Percentiles rank a stretch among this genome's conserved stretches.
These are phyloP conservation scores for Craniophora ligustri DNA, from an alignment of 2,888 invertebrate genomes.

Conservation along the genomic window DNA sequence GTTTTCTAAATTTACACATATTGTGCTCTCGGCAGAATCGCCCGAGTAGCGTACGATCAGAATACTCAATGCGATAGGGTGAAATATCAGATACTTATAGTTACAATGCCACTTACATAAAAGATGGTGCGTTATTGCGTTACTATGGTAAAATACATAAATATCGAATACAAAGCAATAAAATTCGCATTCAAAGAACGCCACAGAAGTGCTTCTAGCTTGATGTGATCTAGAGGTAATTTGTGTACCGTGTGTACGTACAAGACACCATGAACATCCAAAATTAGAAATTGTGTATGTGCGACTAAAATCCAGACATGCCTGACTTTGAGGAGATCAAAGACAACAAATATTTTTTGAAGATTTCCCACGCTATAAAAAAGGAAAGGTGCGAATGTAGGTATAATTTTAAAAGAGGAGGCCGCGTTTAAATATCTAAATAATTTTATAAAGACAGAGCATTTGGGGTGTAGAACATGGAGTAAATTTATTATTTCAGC, in stretches of 20 bases:
- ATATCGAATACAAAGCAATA: constrained; percentile 39
- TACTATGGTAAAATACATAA: constrained; percentile 42
- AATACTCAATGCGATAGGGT: constrained; percentile 81
- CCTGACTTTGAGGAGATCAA: too few relatives aligned
- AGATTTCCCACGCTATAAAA: too few relatives aligned
- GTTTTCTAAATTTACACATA: constrained; percentile 88
- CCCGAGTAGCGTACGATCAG: constrained; percentile 78
- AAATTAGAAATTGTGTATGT: too few relatives aligned
- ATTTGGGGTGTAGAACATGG: constrained; percentile 82
- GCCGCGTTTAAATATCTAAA: constrained; percentile 78
- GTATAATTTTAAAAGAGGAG: constrained; percentile 61
- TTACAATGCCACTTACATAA: constrained; percentile 65
- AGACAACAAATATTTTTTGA: too few relatives aligned
- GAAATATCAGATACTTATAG: constrained; percentile 73
- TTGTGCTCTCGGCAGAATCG: constrained; percentile 83
- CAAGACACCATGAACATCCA: too few relatives aligned
- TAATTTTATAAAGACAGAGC: constrained; percentile 83
- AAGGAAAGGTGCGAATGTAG: constrained; percentile 13
- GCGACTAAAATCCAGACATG: too few relatives aligned
- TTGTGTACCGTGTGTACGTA: too few relatives aligned
- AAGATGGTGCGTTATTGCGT: constrained; percentile 52
- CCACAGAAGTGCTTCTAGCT: neutral
- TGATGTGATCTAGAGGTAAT: too few relatives aligned
- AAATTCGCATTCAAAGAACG: constrained; percentile 40
- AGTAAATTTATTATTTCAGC: constrained; percentile 86